phyloP scores from a whole-genome alignment of 2,888 invertebrate genomes.

The Venusia cambrica region DNA sequence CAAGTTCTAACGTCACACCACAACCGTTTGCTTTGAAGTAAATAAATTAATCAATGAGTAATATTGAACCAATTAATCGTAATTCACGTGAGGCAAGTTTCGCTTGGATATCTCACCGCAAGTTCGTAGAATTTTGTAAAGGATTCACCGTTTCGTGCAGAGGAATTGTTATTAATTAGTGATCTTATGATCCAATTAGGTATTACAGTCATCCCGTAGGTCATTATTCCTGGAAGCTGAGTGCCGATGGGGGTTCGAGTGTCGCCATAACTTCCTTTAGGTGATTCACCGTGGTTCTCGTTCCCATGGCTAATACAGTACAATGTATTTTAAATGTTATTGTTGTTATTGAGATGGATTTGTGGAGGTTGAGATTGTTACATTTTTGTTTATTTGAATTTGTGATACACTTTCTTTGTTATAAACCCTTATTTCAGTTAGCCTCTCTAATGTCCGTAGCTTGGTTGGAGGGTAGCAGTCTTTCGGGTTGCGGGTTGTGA shows the following conservation, averaged over 20 bases:
- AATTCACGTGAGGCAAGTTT: constrained; percentile 8
- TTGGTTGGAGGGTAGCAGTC: no score
- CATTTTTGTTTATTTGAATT: no score
- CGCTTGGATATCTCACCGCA: constrained; percentile 7
- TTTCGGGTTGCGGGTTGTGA: no score
- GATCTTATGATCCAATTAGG: constrained; percentile 25
- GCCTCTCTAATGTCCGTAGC: no score
- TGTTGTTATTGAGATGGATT: constrained; percentile 13
- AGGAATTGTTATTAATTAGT: constrained; percentile 22
- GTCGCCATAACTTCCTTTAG: constrained; percentile 51
- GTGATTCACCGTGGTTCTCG: constrained; percentile 37
- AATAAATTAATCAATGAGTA: constrained; percentile 16
- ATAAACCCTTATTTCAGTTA: no score
- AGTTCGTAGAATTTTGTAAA: constrained; percentile 11
- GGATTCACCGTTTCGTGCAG: constrained; percentile 11
- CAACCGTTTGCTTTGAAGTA: constrained; percentile 10
- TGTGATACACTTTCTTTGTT: no score
- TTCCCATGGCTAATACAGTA: constrained; percentile 28
- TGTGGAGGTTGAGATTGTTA: constrained; percentile 9
- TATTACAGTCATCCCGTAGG: constrained; percentile 46
- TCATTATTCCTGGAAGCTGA: constrained; percentile 58
- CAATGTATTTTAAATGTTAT: constrained; percentile 23
- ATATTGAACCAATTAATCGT: constrained; percentile 11
- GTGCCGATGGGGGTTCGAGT: constrained; percentile 33
- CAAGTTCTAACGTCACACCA: constrained; percentile 10